Base-by-base conservation (phyloP, 2,797 vertebrate species). In the Phalanger gymnotis region DNA sequence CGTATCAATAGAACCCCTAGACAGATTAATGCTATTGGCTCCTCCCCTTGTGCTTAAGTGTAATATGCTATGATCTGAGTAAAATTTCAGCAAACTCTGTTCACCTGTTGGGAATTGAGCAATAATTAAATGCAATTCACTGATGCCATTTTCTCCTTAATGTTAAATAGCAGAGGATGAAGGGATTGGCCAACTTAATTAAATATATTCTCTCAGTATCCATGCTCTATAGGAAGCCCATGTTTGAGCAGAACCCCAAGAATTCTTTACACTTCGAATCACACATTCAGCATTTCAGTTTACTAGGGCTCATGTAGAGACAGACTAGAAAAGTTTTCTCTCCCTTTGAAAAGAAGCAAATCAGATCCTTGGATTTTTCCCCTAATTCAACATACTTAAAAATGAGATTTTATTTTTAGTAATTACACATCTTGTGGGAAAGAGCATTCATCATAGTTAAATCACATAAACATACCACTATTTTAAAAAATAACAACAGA, bases 91-190 rank as follows among this genome's bases (percentile, higher is more conserved):
- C 53, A 40, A 93, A 66, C 61, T 3, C 54, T 90, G 94, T 90
- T 91, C 92, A n/a, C 11, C 30, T 96, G 94, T 90, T 91, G 92
- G 93, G 92, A 91, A 30, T 51, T 96, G 92, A 90, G 53, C 27
- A 90, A 90, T 61, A 52, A 34, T 51, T 16, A 95, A 93, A 96
- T 87, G 40, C 91, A 94, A 96, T 92, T 91, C 91, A 90, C 47
- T 90, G 22, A 90, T 92, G 47, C 14, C 94, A 54, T 53, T 92
- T 94, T 92, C 31, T 94, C 90, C 87, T 92, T 94, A 73, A 95
- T 73, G 16, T 73, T 73, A 40, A 61, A 73, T 73, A 40, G 61
- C 14, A 73, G 14, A 19, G 34, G 61, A 73, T 40, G 34, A n/a
- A 40, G 34, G 13, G 19, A 73, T 40, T 73, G 6, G 61, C 40